A percentile compares a stretch with the other conserved stretches of the same genome.
phyloP scores from a whole-genome alignment of 2,797 vertebrate species.

The Meda fulgida region DNA sequence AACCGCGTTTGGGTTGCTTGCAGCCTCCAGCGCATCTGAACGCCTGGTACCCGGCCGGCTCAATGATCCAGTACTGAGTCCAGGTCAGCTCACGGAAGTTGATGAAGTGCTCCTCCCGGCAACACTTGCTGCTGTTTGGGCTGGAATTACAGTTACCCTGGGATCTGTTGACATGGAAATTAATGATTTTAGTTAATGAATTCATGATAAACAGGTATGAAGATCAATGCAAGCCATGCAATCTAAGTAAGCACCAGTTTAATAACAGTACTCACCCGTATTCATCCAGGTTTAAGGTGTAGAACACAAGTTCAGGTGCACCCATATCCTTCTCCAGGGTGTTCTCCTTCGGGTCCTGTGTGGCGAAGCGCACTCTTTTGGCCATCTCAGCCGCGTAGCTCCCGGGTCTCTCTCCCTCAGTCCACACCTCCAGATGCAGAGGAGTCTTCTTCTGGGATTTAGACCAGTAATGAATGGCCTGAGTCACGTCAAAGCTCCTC shows the following conservation, averaged over 20 bases:
- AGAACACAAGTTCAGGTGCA: slow-evolving; percentile 81
- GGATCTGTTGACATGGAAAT: slow-evolving; percentile 64
- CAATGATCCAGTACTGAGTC: slow-evolving; percentile 77
- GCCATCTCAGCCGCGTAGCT: slow-evolving; percentile 77
- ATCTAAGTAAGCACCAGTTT: neutral
- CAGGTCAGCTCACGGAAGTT: slow-evolving; percentile 76
- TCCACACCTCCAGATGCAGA: slow-evolving; percentile 81
- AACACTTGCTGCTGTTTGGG: slow-evolving; percentile 67
- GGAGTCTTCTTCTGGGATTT: slow-evolving; percentile 66
- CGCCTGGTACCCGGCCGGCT: slow-evolving; percentile 76
- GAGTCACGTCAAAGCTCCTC: slow-evolving; percentile 85
- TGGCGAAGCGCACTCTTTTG: slow-evolving; percentile 74
- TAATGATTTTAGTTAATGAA: neutral
- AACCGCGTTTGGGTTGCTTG: slow-evolving; percentile 59
- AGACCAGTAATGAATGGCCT: slow-evolving; percentile 84
- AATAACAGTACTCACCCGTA: slow-evolving; percentile 75
- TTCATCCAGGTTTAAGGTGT: slow-evolving; percentile 80
- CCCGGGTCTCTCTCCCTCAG: slow-evolving; percentile 81
- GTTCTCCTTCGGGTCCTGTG: slow-evolving; percentile 66
- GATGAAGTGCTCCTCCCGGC: slow-evolving; percentile 74
- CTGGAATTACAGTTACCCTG: slow-evolving; percentile 73
- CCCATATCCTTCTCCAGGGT: slow-evolving; percentile 66
- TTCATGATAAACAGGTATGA: neutral
- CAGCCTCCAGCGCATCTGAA: slow-evolving; percentile 69
- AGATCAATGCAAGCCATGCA: neutral